phyloP scores from a whole-genome alignment of 1,140 invertebrate genomes.

The Druon quercuslanigerum region DNA sequence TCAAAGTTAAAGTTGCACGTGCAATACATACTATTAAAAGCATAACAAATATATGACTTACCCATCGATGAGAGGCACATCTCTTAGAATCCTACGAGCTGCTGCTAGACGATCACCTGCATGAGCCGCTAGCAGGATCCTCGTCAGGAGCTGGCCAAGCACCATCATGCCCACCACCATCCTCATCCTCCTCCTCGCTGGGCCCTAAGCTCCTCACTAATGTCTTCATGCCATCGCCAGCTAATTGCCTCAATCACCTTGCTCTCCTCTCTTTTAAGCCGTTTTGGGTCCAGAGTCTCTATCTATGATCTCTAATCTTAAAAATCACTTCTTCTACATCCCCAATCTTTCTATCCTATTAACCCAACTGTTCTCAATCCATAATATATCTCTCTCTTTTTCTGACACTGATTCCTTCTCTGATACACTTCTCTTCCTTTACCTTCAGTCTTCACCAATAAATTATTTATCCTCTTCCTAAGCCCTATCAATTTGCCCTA shows the following conservation, averaged over 20 bases:
- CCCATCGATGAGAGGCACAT: constrained; percentile 74
- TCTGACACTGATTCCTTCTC: neutral
- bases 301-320: constrained; percentile 27
- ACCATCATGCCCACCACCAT: constrained; percentile 74
- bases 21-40: neutral
- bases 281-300: neutral
- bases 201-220: constrained; percentile 69
- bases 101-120: constrained; percentile 71
- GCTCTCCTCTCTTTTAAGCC: constrained; percentile 11
- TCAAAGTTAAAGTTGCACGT: no score
- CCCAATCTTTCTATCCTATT: neutral
- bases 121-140: constrained; percentile 70
- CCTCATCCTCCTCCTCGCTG: constrained; percentile 74
- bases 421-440: neutral
- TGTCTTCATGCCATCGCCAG: constrained; percentile 73
- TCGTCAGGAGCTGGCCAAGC: constrained; percentile 73
- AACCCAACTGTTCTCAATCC: neutral
- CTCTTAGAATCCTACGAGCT: constrained; percentile 70
- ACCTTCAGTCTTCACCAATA: neutral
- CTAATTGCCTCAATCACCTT: constrained; percentile 53
- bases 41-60: constrained; percentile 50
- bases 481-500: neutral
- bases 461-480: neutral
- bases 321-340: constrained; percentile 33
- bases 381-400: neutral